A percentile compares a stretch with the other conserved stretches of the same genome.
phyloP scores from a whole-genome alignment of 2,797 vertebrate genomes.

The Moxostoma hubbsi region DNA sequence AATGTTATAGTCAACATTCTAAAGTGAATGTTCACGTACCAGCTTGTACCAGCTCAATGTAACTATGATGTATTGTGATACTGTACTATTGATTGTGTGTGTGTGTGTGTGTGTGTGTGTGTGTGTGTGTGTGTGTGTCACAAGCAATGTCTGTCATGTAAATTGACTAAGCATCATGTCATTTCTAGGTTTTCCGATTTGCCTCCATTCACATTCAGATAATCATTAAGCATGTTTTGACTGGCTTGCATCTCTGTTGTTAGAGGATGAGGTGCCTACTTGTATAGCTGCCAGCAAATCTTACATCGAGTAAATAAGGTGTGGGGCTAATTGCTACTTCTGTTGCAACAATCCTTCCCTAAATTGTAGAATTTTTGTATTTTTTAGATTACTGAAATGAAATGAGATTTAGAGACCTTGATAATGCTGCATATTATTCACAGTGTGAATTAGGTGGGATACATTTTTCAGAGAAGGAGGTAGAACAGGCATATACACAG shows the following conservation, averaged over 20 bases:
- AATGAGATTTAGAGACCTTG: constrained; percentile 1
- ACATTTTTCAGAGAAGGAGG: too few species aligned
- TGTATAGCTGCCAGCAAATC: constrained; percentile 22
- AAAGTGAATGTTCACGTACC: too few species aligned
- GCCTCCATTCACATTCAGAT: constrained; percentile 1
- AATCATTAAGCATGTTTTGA: constrained; percentile 27
- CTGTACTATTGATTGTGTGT: constrained; percentile 1
- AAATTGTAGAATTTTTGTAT: constrained; percentile 27
- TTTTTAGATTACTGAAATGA: constrained; percentile 28
- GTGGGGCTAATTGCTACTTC: constrained; percentile 19
- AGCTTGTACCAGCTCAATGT: not conserved
- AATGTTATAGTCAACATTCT: not conserved
- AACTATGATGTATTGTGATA: not conserved
- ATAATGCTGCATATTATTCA: too few species aligned
- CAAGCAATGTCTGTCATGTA: too few species aligned
- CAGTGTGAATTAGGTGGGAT: too few species aligned
- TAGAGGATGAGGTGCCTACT: constrained; percentile 12
- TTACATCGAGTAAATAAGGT: constrained; percentile 24
- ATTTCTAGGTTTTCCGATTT: constrained; percentile 9
- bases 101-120: constrained; percentile 1
- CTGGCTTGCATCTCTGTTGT: constrained; percentile 22
- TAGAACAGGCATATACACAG: too few species aligned
- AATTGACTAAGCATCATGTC: not conserved
- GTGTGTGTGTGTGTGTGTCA: not conserved
- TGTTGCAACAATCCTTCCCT: constrained; percentile 9